Evolutionary conservation across 1,140 invertebrate species (phyloP).

Genomic region (Brachystomella parvula): DNA sequence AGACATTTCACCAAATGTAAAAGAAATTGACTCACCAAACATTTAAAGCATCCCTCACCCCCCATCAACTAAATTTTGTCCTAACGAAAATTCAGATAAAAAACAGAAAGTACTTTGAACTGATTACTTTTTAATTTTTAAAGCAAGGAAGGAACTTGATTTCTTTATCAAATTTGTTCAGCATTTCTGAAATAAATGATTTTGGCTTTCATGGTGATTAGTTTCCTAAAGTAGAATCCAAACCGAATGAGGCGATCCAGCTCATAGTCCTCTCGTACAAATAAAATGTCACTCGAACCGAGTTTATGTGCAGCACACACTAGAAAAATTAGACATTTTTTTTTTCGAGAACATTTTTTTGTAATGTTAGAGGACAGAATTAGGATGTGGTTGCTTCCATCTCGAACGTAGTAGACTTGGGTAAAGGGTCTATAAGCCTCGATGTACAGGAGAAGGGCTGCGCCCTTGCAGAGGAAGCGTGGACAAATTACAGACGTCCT

Average conservation of each 20-base stretch:
- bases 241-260: background rate
- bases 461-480: constrained; percentile 32
- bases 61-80: too few species aligned
- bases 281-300: background rate
- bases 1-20: too few species aligned
- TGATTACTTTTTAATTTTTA: too few species aligned
- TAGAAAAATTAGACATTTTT: too few species aligned
- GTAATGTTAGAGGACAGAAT: too few species aligned
- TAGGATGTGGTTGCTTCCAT: constrained; percentile 32
- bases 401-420: constrained; percentile 30
- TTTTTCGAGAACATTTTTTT: too few species aligned
- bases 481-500: constrained; percentile 23
- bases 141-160: too few species aligned
- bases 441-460: constrained; percentile 26
- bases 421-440: constrained; percentile 26
- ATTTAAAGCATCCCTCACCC: too few species aligned
- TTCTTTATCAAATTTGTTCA: background rate
- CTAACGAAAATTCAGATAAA: too few species aligned
- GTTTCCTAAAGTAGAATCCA: background rate
- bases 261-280: background rate
- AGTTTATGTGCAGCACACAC: background rate
- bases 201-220: background rate
- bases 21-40: too few species aligned
- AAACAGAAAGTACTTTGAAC: too few species aligned
- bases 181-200: background rate